phyloP scores from a whole-genome alignment of 2,797 vertebrate genomes.

The Dipus sagitta region DNA sequence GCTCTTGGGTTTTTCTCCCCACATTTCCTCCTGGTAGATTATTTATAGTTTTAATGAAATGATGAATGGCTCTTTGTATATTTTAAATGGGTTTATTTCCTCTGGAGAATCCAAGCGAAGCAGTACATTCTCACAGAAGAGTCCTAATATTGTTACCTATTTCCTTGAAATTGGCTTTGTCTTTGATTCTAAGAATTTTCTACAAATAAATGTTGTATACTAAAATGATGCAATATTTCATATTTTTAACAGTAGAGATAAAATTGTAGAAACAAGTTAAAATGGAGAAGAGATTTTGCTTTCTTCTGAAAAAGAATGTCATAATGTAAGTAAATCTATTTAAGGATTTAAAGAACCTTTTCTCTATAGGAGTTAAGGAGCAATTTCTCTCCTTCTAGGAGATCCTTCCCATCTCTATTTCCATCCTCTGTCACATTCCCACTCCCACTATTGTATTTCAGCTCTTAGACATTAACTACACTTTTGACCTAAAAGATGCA shows the following conservation, averaged over 20 bases:
- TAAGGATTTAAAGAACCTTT: constrained; percentile 63
- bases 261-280: constrained; percentile 69
- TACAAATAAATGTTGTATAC: constrained; percentile 78
- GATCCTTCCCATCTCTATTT: neutral
- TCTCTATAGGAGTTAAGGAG: constrained; percentile 30
- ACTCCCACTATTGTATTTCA: neutral
- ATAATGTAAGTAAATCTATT: constrained; percentile 68
- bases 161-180: constrained; percentile 74
- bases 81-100: constrained; percentile 76
- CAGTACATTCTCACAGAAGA: constrained; percentile 65
- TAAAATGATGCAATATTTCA: constrained; percentile 77
- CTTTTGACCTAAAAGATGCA: neutral
- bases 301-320: constrained; percentile 60
- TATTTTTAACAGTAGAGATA: constrained; percentile 74
- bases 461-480: neutral
- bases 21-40: constrained; percentile 63
- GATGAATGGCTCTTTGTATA: constrained; percentile 78
- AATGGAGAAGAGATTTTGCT: constrained; percentile 70
- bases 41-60: constrained; percentile 79
- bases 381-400: constrained; percentile 25
- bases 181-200: constrained; percentile 74
- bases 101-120: constrained; percentile 72
- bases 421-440: neutral
- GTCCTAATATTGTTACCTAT: constrained; percentile 73
- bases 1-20: constrained; percentile 65